Evolutionary conservation across 1,140 invertebrate genomes (phyloP).

Genomic region (Araneus ventricosus): DNA sequence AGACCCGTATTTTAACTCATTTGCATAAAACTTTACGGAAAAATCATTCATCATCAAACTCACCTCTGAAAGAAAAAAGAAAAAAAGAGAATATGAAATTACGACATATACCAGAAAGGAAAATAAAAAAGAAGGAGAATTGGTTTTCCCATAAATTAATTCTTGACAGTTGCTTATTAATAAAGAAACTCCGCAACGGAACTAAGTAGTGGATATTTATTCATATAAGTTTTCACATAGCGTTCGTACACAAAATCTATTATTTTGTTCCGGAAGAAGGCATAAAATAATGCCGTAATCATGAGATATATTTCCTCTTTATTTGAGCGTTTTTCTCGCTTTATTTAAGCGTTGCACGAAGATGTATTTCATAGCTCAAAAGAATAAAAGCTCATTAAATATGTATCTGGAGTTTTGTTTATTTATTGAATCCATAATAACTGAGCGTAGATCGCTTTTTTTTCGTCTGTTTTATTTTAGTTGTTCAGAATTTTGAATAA

Average conservation of each 20-base stretch:
- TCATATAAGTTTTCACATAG: not conserved
- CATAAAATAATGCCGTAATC: slow-evolving; percentile 42
- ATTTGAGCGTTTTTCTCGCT: slow-evolving; percentile 2
- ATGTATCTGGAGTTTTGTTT: slow-evolving; percentile 27
- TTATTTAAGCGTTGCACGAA: slow-evolving; percentile 1
- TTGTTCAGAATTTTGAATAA: no score
- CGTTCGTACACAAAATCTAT: not conserved
- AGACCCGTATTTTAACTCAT: not conserved
- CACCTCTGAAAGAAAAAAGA: not conserved
- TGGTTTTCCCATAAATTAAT: slow-evolving; percentile 45
- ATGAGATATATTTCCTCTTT: not conserved
- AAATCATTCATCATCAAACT: slow-evolving; percentile 51
- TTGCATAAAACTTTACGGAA: slow-evolving; percentile 46
- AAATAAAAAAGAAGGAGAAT: not conserved
- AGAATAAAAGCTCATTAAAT: slow-evolving; percentile 46
- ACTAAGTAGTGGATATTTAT: not conserved
- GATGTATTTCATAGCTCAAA: slow-evolving; percentile 1
- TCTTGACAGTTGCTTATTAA: slow-evolving; percentile 33
- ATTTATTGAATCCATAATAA: not conserved
- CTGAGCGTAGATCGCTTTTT: not conserved
- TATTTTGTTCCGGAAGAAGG: not conserved
- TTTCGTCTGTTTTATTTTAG: no score
- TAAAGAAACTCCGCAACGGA: not conserved
- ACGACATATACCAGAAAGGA: not conserved
- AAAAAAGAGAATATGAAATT: not conserved